Evolutionary conservation across 2,888 invertebrate species (phyloP).

Genomic region (Heteromyza rotundicornis): DNA sequence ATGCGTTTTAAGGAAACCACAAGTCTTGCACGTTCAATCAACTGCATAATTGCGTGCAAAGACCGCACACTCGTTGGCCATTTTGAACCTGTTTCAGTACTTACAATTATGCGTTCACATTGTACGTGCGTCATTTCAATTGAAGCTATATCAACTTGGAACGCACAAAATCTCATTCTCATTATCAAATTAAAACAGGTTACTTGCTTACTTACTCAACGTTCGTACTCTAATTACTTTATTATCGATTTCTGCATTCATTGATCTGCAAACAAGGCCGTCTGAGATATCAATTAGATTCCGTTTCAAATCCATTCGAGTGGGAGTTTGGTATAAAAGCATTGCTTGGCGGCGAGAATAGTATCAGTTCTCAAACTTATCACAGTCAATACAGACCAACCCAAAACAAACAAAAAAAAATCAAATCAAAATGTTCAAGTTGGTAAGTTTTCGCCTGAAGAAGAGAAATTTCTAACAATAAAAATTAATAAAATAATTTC

Average conservation of each 20-base stretch:
- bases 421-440: conserved; percentile 36
- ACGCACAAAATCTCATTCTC: not conserved
- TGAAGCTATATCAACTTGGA: not conserved
- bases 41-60: no score
- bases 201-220: not conserved
- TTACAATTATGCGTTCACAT: no score
- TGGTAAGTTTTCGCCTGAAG: no score
- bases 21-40: no score
- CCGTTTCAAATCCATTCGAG: conserved; percentile 11
- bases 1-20: no score
- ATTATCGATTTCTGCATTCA: not conserved
- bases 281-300: conserved; percentile 9
- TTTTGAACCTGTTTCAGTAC: no score
- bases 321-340: conserved; percentile 41
- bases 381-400: conserved; percentile 35
- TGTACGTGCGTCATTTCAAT: no score
- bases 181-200: not conserved
- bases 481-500: not conserved
- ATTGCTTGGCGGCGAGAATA: conserved; percentile 28
- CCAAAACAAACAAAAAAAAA: conserved; percentile 10
- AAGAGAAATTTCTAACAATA: not conserved
- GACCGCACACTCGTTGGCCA: no score
- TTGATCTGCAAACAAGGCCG: conserved; percentile 1
- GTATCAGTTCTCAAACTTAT: conserved; percentile 42
- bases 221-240: not conserved